Evolutionary conservation across 2,888 invertebrate genomes (phyloP), one percentile per base, ranked within the genome.

Genomic region (Teleiodes luculella): DNA sequence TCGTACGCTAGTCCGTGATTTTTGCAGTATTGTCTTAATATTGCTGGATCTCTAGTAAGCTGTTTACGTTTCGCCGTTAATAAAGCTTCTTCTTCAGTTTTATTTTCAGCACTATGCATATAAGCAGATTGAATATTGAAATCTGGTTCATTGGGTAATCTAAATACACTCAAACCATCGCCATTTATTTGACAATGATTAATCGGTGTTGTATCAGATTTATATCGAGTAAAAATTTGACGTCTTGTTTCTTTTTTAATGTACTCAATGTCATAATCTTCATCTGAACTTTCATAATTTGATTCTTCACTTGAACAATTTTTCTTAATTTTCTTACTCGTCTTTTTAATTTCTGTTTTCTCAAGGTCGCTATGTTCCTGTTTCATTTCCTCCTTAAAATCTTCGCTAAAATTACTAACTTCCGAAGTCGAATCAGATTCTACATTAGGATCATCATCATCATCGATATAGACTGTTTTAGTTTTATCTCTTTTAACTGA

Each of bases 381-480:
- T 10, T 31, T 31, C 16, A 31, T 33, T 31, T 33, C 6, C 8
- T 35, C 33, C 14, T 18, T 47, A 4, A 45, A 45, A 28, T 45
- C 45, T 1, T 45, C 45, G 24, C 45, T 45, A 30, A 45, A 45
- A 45, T 45, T 45, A 14, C 45, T 45, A 14, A 45, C 8, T 7
- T 28, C 28, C 7, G 45, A 45, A 11, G 13, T 24, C n/a, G 7
- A 28, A 20, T 41, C 7, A 10, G 28, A 13, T 6, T 45, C 28
- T 11, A 11, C 39, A 41, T 41, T 41, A 11, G 5, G 3, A 20
- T 20, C 18, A 2, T 41, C 10, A 20, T 41, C 20, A 41, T 4
- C 11, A 18, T 41, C 11, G 7, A 18, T 18, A 3, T 41, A 16
- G 18, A 20, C 4, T 41, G 0, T 20, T 18, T 11, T 41, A 18